Conservation (phyloP, 2,113 vertebrate genomes). For the Melierax canorus region DNA sequence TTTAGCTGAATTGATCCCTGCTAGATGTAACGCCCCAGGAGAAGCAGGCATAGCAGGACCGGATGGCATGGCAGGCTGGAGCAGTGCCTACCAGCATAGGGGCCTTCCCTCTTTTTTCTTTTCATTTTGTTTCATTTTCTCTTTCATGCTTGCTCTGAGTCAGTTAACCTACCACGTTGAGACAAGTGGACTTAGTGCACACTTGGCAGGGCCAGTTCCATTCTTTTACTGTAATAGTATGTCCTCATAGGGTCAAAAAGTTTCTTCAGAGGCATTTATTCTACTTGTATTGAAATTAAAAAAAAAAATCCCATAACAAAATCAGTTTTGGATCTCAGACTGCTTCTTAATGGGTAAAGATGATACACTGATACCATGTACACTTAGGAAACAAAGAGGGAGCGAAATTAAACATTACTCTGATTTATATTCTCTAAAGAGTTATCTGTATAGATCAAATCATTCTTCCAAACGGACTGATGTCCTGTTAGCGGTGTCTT, state of each 20-base stretch:
- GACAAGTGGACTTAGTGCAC: not conserved
- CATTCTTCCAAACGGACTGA: not conserved
- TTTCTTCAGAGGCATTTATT: not conserved
- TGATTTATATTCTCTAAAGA: not conserved
- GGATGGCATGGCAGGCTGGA: not conserved
- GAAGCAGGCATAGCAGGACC: not conserved
- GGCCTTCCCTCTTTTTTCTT: too few species aligned
- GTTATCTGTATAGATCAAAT: not conserved
- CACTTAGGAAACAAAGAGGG: not conserved
- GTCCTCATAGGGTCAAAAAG: not conserved
- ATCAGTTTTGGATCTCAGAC: not conserved
- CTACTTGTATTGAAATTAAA: not conserved
- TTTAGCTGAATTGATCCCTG: not conserved
- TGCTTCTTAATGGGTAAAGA: not conserved
- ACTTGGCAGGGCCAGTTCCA: not conserved
- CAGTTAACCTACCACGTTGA: not conserved
- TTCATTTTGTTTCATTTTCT: not conserved
- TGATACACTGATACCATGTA: not conserved
- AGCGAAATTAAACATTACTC: not conserved
- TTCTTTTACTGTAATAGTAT: not conserved
- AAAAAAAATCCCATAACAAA: not conserved
- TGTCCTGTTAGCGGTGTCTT: rapidly evolving
- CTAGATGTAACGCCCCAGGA: not conserved
- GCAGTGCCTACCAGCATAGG: too few species aligned
- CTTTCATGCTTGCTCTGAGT: not conserved